A percentile compares a stretch with the other conserved stretches of the same genome.
Evolutionary conservation across 2,888 invertebrate genomes (phyloP).

Genomic region (Sesia bembeciformis): DNA sequence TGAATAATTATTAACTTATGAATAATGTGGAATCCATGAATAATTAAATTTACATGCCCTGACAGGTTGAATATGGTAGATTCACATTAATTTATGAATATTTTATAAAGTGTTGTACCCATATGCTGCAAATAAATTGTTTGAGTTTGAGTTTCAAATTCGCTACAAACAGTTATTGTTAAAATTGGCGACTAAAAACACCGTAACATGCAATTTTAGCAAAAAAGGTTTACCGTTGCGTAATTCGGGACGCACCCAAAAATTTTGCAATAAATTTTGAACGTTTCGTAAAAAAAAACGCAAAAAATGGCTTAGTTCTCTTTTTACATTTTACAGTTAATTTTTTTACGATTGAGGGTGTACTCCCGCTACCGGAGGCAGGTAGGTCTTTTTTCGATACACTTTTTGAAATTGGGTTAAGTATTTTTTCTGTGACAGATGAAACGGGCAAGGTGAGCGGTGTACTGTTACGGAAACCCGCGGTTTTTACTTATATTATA

Average conservation of each 20-base stretch:
- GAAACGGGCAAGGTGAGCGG: constrained; percentile 62
- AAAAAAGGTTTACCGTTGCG: constrained; percentile 45
- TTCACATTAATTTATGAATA: no score
- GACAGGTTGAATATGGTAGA: no score
- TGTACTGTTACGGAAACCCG: constrained; percentile 68
- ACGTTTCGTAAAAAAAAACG: constrained; percentile 30
- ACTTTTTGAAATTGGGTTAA: constrained; percentile 64
- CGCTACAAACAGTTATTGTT: neutral
- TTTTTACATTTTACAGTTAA: constrained; percentile 42
- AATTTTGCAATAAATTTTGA: constrained; percentile 43
- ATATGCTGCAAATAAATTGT: no score
- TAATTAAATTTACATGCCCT: no score
- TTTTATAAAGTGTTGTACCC: no score
- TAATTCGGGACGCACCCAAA: constrained; percentile 39
- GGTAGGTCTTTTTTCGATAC: constrained; percentile 51
- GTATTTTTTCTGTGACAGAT: constrained; percentile 46
- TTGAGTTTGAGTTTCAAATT: neutral
- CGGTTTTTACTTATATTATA: constrained; percentile 42
- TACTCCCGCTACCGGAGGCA: constrained; percentile 57
- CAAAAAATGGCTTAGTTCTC: constrained; percentile 35
- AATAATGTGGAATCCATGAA: no score
- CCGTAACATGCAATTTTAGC: constrained; percentile 39
- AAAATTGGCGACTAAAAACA: constrained; percentile 20
- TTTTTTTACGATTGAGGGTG: constrained; percentile 35
- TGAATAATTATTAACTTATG: no score